Percentiles rank a stretch among this genome's conserved stretches.
phyloP scores from a whole-genome alignment of 1,140 invertebrate species.

The Diorhabda sublineata region DNA sequence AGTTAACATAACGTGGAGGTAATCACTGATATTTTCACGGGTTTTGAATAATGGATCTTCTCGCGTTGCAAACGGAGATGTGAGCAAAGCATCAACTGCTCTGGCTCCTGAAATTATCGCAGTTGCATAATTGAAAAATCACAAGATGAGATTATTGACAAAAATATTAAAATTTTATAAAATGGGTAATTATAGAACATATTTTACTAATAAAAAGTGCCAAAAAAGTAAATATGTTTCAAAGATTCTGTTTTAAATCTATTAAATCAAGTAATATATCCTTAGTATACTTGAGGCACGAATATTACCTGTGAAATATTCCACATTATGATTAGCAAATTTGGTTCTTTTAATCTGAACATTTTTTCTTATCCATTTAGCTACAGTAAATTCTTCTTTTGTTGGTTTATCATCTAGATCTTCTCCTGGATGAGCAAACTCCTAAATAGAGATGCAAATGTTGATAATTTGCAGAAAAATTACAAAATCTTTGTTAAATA shows the following conservation, averaged over 20 bases:
- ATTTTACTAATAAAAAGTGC: no score
- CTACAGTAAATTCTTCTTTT: constrained; percentile 89
- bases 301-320: constrained; percentile 85
- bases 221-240: no score
- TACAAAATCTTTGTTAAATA: no score
- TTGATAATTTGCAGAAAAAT: no score
- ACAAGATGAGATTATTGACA: no score
- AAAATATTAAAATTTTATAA: no score
- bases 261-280: no score
- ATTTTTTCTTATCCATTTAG: constrained; percentile 90
- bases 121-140: no score
- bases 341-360: constrained; percentile 92
- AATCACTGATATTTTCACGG: constrained; percentile 74
- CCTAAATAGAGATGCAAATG: constrained; percentile 47
- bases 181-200: no score
- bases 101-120: constrained; percentile 58
- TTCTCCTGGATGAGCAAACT: constrained; percentile 51
- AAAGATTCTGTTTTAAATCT: no score
- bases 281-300: no score
- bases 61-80: constrained; percentile 86
- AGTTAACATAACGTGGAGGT: constrained; percentile 77
- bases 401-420: constrained; percentile 68
- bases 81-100: constrained; percentile 86
- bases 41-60: constrained; percentile 76
- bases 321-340: constrained; percentile 91